phyloP scores from a whole-genome alignment of 2,797 vertebrate species.

The Melanotaenia trifasciata region DNA sequence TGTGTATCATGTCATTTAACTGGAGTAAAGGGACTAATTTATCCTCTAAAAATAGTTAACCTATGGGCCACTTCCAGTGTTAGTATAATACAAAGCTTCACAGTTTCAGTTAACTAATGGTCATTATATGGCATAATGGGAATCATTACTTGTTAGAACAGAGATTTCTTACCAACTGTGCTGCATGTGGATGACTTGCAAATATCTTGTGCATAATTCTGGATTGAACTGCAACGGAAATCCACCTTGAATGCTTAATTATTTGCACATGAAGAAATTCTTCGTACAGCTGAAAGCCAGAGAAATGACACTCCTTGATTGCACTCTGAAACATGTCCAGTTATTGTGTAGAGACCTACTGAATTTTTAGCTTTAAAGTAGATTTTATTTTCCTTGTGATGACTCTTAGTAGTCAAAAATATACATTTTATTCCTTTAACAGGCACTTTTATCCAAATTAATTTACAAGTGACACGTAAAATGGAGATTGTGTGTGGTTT shows the following conservation, averaged over 20 bases:
- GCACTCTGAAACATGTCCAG: constrained; percentile 29
- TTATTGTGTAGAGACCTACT: neutral
- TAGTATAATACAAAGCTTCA: constrained; percentile 1
- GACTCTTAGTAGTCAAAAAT: neutral
- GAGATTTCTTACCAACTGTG: neutral
- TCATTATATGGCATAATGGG: neutral
- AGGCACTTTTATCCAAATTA: neutral
- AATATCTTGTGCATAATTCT: constrained; percentile 10
- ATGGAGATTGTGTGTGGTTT: neutral
- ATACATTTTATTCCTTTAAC: neutral
- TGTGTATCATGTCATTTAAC: no score
- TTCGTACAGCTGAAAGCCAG: constrained; percentile 13
- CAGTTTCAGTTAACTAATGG: neutral
- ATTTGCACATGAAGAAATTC: constrained; percentile 38
- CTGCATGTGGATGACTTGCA: constrained; percentile 19
- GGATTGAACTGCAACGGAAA: constrained; percentile 26
- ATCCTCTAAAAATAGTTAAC: neutral
- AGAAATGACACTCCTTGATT: constrained; percentile 14
- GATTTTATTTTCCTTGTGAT: neutral
- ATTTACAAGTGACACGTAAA: neutral
- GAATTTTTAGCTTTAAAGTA: constrained; percentile 3
- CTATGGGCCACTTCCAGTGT: neutral
- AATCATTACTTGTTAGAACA: constrained; percentile 4
- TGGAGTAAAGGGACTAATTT: neutral
- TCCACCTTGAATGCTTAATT: constrained; percentile 39